Conservation (phyloP, 2,113 vertebrate species). For the Heterocephalus glaber region DNA sequence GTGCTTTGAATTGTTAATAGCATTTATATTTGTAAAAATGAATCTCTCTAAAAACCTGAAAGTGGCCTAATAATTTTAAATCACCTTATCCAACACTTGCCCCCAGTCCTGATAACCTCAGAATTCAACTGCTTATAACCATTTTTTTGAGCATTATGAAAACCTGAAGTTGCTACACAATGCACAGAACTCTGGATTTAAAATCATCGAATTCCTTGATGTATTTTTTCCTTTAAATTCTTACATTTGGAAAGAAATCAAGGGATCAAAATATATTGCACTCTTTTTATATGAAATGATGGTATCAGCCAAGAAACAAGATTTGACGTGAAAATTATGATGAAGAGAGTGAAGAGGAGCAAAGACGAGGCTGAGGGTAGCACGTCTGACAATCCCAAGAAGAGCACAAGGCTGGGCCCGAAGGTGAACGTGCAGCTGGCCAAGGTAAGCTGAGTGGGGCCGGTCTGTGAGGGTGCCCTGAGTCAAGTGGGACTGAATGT, state of each 20-base stretch:
- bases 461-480: not conserved
- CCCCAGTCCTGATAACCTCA: slow-evolving; percentile 65
- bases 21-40: slow-evolving; percentile 75
- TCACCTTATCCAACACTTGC: slow-evolving; percentile 49
- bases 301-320: slow-evolving; percentile 58
- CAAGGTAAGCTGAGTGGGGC: slow-evolving; percentile 61
- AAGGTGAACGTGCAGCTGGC: not conserved
- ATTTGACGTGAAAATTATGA: not conserved
- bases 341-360: not conserved
- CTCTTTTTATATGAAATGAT: slow-evolving; percentile 48
- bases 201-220: slow-evolving; percentile 58
- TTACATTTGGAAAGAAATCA: slow-evolving; percentile 63
- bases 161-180: slow-evolving; percentile 35
- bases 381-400: not conserved
- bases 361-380: not conserved
- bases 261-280: slow-evolving; percentile 65
- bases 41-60: slow-evolving; percentile 75
- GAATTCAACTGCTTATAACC: slow-evolving; percentile 56
- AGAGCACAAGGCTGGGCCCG: not conserved
- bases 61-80: slow-evolving; percentile 76
- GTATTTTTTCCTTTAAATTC: not conserved
- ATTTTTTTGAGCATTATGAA: slow-evolving; percentile 63
- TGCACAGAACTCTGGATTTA: not conserved
- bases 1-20: slow-evolving; percentile 78
- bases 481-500: not conserved